Base-by-base conservation (phyloP, 1,140 invertebrate genomes). In the Drosophila orosa region DNA sequence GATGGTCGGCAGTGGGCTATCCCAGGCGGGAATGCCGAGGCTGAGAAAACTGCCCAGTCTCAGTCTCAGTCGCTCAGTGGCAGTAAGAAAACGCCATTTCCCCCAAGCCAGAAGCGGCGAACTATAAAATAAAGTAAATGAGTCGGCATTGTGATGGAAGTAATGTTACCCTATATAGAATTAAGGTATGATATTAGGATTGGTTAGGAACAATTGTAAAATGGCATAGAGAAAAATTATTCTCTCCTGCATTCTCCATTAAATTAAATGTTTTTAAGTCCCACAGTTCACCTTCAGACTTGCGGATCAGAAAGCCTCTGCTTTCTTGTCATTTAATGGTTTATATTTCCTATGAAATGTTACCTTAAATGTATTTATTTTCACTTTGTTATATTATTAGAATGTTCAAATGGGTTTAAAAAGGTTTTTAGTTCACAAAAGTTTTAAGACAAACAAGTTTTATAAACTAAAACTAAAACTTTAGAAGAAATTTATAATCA, bases 61-160 rank as follows among this genome's bases (percentile, higher is more conserved):
- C 27, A 50, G 50, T 54, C 50, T 56, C 67, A 45, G 62, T 69
- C 48, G 50, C 65, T 48, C 68, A 48, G 68, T 48, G 68, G 68
- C 52, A 66, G 79, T 68, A 82, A 82, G 79, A 82, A 82, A 78
- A 82, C 74, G 68, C 78, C 61, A 56, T 75, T 75, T 75, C 61
- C 60, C 61, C 47, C 61, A 77, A 52, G 44, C 65, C 55, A 60
- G 62, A 68, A 59, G 72, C 61, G 27, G 61, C 69, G 47, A 80
- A 80, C 78, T 82, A 78, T 74, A 44, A 74, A 82, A 78, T 82
- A 82, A 81, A 68, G 74, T 62, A 65, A 69, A 48, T 62, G 59
- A 63, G 42, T 39, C 29, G 29, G 13, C 5, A 31, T 17, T 8
- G 5, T 44, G 22, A 50, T 44, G 29, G 45, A 77, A 42, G 7